A percentile compares a stretch with the other conserved stretches of the same genome.
phyloP scores from a whole-genome alignment of 2,113 vertebrate genomes.

The Solea senegalensis region DNA sequence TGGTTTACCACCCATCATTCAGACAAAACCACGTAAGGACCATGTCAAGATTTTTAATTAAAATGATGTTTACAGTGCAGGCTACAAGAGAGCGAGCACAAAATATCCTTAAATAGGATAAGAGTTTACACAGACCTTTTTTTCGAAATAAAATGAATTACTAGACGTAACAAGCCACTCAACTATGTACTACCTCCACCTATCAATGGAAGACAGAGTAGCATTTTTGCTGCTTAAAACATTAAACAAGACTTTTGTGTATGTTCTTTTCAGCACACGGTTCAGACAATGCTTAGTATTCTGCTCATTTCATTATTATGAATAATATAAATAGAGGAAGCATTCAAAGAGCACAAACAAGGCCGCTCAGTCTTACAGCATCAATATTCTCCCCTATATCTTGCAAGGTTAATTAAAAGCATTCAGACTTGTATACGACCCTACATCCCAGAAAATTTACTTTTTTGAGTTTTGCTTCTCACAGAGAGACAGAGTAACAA shows the following conservation, averaged over 20 bases:
- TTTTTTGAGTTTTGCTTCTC: no score
- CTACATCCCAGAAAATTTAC: no score
- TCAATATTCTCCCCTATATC: no score
- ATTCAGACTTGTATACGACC: no score
- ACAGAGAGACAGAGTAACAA: no score
- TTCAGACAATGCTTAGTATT: slow-evolving; percentile 29
- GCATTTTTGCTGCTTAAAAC: neutral
- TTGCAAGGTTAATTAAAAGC: no score
- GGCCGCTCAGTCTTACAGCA: no score
- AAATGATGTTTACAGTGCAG: slow-evolving; percentile 10
- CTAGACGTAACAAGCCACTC: no score
- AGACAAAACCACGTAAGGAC: slow-evolving; percentile 51
- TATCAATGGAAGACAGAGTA: slow-evolving; percentile 5
- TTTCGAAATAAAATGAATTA: neutral
- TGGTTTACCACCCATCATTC: slow-evolving; percentile 56
- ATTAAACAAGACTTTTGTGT: neutral
- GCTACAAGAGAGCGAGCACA: neutral
- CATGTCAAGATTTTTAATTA: slow-evolving; percentile 28
- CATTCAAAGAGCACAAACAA: no score
- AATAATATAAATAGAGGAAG: slow-evolving; percentile 48
- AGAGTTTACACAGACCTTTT: neutral
- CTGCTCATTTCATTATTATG: slow-evolving; percentile 43
- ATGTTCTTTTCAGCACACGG: neutral
- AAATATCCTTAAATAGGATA: neutral
- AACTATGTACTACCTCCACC: neutral